These are phyloP conservation scores for Tokudaia muenninki DNA, from an alignment of 2,797 vertebrate genomes.

Conservation along the genomic window DNA sequence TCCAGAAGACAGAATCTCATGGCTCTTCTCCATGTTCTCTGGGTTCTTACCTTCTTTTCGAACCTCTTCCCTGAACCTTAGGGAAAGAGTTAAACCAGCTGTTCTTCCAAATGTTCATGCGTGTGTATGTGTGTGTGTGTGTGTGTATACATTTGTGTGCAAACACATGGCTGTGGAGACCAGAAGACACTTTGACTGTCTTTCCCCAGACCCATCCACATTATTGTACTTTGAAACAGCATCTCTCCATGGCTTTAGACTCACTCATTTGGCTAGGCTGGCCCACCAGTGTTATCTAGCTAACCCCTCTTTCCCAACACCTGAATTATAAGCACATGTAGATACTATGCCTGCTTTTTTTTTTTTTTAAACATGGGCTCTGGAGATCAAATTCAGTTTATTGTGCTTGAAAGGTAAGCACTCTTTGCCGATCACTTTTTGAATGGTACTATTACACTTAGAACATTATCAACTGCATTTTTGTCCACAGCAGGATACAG, in stretches of 20 bases:
- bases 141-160: not conserved
- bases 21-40: not conserved
- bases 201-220: not conserved
- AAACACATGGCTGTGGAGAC: not conserved
- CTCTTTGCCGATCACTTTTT: not conserved
- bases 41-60: not conserved
- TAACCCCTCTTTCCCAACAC: not conserved
- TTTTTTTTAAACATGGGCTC: not conserved
- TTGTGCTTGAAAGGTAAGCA: not conserved
- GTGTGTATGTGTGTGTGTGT: too few species aligned
- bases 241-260: not conserved
- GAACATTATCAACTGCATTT: not conserved
- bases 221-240: not conserved
- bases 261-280: not conserved
- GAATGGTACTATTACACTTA: not conserved
- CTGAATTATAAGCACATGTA: not conserved
- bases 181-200: not conserved
- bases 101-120: not conserved
- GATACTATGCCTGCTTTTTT: too few species aligned
- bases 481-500: rapidly evolving
- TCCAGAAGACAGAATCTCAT: not conserved
- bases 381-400: not conserved
- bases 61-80: not conserved
- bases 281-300: not conserved
- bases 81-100: not conserved